phyloP scores from a whole-genome alignment of 2,113 vertebrate genomes.

The Ictalurus punctatus region DNA sequence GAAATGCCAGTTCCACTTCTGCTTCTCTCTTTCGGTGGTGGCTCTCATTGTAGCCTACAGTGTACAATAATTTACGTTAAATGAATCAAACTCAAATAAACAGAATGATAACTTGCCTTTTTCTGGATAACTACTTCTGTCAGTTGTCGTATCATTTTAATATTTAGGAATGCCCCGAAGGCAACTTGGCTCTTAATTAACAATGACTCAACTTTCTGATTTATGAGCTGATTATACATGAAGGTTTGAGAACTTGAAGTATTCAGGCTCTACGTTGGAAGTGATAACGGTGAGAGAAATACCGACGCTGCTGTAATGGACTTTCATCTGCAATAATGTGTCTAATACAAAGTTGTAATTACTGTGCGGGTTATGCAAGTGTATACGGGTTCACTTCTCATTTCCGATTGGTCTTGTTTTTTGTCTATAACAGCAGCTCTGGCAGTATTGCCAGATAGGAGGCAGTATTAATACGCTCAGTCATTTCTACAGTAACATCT shows the following conservation, averaged over 20 bases:
- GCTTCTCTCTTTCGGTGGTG: constrained; percentile 8
- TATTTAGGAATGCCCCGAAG: neutral
- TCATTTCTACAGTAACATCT: neutral
- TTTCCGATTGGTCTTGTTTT: neutral
- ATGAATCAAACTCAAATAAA: neutral
- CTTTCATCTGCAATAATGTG: neutral
- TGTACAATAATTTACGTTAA: neutral
- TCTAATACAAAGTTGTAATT: neutral
- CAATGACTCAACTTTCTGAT: neutral
- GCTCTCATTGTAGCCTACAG: neutral
- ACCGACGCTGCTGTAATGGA: neutral
- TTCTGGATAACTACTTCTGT: neutral
- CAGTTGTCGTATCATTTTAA: neutral
- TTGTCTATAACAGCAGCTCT: neutral
- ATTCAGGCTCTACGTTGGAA: neutral
- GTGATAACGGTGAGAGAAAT: neutral
- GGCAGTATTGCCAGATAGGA: neutral
- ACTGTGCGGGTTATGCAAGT: neutral
- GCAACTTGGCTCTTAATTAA: neutral
- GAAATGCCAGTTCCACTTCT: constrained; percentile 30
- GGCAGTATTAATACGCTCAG: neutral
- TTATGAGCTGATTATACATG: neutral
- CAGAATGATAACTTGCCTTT: neutral
- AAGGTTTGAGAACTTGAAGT: neutral
- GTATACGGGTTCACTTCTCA: neutral